A percentile compares a stretch with the other conserved stretches of the same genome.
Conservation (phyloP, 2,888 invertebrate genomes). For the Drosophila rellima region DNA sequence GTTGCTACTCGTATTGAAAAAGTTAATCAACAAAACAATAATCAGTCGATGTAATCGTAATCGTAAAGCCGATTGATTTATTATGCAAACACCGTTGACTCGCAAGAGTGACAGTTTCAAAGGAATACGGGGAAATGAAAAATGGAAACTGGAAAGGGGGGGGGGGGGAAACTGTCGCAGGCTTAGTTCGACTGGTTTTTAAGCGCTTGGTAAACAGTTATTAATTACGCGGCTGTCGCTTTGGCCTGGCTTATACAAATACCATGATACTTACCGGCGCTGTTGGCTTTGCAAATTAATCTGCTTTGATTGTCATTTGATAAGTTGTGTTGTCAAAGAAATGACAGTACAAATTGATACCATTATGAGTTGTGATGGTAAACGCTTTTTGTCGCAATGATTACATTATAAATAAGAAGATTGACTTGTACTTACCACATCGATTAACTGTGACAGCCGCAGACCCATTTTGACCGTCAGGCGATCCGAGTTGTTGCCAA, state of each 20-base stretch:
- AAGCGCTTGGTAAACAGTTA: constrained; percentile 76
- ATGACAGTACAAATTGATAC: constrained; percentile 42
- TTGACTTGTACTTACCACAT: constrained; percentile 91
- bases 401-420: constrained; percentile 2
- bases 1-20: constrained; percentile 46
- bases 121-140: constrained; percentile 1
- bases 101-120: neutral
- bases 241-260: constrained; percentile 60
- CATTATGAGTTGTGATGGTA: too few species aligned
- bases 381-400: too few species aligned
- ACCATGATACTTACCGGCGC: constrained; percentile 49
- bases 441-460: constrained; percentile 95
- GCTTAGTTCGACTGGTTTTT: constrained; percentile 61
- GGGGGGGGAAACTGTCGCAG: constrained; percentile 2
- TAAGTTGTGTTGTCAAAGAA: constrained; percentile 62
- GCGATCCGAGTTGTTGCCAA: constrained; percentile 97
- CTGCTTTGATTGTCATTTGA: constrained; percentile 75
- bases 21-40: constrained; percentile 71
- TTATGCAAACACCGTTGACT: constrained; percentile 66
- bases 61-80: constrained; percentile 64
- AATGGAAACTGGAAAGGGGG: constrained; percentile 1
- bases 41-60: constrained; percentile 50
- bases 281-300: constrained; percentile 65
- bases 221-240: constrained; percentile 65
- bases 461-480: constrained; percentile 98